Conservation (phyloP, 2,113 vertebrate species). For the Lophura nycthemera region DNA sequence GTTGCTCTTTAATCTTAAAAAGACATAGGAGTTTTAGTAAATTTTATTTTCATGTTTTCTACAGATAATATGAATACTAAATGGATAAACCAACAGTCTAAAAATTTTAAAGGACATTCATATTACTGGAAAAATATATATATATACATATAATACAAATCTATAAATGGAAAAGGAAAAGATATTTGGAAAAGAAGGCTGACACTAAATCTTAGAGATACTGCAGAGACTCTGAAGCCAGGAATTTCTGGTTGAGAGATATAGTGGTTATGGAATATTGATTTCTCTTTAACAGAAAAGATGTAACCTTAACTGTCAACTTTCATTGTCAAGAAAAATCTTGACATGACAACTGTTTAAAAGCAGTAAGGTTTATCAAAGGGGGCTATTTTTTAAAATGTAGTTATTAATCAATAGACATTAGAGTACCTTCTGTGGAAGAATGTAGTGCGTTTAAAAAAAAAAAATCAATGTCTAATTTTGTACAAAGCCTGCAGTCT, state of each 20-base stretch:
- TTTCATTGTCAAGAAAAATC: constrained; percentile 30
- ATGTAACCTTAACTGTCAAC: background rate
- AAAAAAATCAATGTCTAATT: constrained; percentile 60
- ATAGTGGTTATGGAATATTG: constrained; percentile 36
- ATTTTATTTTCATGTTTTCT: background rate
- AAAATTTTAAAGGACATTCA: background rate
- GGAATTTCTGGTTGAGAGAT: constrained; percentile 33
- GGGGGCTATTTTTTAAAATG: background rate
- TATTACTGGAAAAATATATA: background rate
- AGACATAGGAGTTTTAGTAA: background rate
- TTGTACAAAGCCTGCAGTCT: constrained; percentile 43
- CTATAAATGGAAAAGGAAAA: constrained; percentile 41
- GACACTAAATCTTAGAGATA: constrained; percentile 26
- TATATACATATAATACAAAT: background rate
- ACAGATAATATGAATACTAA: background rate
- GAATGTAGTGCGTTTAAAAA: background rate
- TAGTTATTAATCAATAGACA: constrained; percentile 45
- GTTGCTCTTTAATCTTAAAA: constrained; percentile 33
- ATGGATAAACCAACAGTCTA: background rate
- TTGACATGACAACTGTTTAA: constrained; percentile 36
- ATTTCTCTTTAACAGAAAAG: constrained; percentile 52
- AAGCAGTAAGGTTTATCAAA: constrained; percentile 31
- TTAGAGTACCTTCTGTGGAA: constrained; percentile 25
- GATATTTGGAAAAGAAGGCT: constrained; percentile 21
- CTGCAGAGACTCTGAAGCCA: background rate